These are phyloP conservation scores for Enteromius thamalakanensis DNA, from an alignment of 2,797 vertebrate genomes.

Conservation along the genomic window DNA sequence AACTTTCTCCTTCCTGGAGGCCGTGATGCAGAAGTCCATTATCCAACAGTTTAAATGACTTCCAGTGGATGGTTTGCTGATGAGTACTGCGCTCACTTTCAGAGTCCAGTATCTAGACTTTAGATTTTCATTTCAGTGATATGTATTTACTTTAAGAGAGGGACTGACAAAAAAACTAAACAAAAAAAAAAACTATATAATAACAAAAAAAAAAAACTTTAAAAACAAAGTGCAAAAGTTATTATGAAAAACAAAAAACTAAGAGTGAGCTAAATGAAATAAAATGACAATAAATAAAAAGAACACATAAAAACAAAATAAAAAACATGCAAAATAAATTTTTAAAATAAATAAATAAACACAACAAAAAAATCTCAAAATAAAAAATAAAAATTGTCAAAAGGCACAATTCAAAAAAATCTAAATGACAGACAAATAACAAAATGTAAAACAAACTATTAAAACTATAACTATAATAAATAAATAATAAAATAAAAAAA, in stretches of 20 bases:
- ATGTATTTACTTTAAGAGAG: not conserved
- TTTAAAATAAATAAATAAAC: not conserved
- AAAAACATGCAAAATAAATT: not conserved
- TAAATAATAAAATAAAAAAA: too few relatives aligned
- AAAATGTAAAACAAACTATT: not conserved
- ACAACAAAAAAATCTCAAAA: not conserved
- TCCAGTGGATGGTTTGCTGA: too few relatives aligned
- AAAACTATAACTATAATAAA: not conserved
- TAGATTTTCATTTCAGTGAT: not conserved
- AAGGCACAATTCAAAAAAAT: not conserved
- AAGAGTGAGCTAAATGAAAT: not conserved
- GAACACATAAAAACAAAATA: too few relatives aligned
- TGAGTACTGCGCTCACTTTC: not conserved
- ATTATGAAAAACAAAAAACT: not conserved
- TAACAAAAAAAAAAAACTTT: not conserved
- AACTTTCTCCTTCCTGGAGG: conserved; percentile 14
- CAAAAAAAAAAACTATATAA: not conserved
- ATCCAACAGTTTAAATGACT: not conserved
- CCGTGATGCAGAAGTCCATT: not conserved
- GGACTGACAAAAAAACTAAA: too few relatives aligned
- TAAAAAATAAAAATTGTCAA: not conserved
- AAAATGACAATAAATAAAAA: too few relatives aligned
- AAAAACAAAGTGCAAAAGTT: not conserved
- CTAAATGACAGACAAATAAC: not conserved
- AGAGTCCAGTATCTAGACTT: not conserved